Evolutionary conservation across 2,888 invertebrate species (phyloP).

Genomic region (Pterobdella sp.): DNA sequence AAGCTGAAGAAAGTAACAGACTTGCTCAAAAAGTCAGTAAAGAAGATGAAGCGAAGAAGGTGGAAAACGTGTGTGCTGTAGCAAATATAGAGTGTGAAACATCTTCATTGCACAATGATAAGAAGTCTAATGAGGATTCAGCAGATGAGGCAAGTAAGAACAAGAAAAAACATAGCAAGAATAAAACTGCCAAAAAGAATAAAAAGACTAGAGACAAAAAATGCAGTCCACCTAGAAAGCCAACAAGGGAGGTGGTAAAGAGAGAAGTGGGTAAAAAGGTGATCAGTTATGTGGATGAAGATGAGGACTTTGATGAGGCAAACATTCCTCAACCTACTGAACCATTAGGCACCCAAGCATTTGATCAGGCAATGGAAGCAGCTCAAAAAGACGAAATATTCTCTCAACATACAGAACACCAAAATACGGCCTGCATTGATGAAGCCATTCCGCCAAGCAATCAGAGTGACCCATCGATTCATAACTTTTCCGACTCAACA

Average conservation of each 20-base stretch:
- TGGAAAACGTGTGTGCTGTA: neutral
- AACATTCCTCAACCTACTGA: neutral
- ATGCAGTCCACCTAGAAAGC: too few relatives aligned
- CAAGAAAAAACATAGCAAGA: neutral
- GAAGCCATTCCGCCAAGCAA: too few relatives aligned
- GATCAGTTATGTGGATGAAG: neutral
- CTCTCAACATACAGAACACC: too few relatives aligned
- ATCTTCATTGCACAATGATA: too few relatives aligned
- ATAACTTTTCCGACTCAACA: too few relatives aligned
- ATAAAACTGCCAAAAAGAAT: neutral
- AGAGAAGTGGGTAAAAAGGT: neutral
- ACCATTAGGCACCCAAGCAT: neutral
- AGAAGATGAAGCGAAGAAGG: neutral
- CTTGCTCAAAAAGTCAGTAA: neutral
- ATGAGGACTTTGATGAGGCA: neutral
- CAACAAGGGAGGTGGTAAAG: too few relatives aligned
- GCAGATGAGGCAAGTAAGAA: neutral
- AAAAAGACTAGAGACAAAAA: neutral
- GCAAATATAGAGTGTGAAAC: neutral
- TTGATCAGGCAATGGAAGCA: neutral
- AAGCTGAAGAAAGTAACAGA: neutral
- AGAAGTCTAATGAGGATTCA: neutral
- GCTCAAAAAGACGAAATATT: too few relatives aligned
- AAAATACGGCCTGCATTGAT: too few relatives aligned
- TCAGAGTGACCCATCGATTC: too few relatives aligned